Base-by-base conservation (phyloP, 2,113 vertebrate genomes). In the Tachysurus fulvidraco region DNA sequence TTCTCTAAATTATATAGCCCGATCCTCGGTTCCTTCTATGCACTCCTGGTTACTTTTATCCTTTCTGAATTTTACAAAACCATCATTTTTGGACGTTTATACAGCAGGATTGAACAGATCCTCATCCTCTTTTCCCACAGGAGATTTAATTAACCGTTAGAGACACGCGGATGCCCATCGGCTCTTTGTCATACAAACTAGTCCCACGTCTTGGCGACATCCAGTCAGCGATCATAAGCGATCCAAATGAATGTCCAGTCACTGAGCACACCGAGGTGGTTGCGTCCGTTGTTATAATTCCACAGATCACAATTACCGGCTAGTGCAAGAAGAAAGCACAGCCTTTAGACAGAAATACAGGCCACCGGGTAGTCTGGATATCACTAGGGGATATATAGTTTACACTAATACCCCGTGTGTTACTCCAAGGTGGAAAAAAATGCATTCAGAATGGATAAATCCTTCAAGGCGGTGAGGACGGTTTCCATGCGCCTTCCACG, bases 1-100 rank as follows among this genome's bases (percentile, higher is more conserved):
- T 89, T 91, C 85, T 60, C 77, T 23, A 84, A 88, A 91, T 86
- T 71, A 88, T 83, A 90, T 2, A 55, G 41, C 73, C 36, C 30
- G 83, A 83, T 71, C 79, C 46, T 67, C 57, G 19, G 73, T 30
- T 62, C 17, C 69, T 82, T 64, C 25, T 17, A 65, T 85, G 85
- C 88, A 82, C 65, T 69, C 62, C 36, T 80, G 2, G 59, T 76
- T 78, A 86, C 73, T 85, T 88, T 83, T 73, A 67, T 76, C 64
- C 71, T 79, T 82, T 78, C 41, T 46, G 69, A 78, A 73, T 81
- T 81, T 86, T 86, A 82, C 81, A 80, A 16, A 55, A 57, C 4
- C 23, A 52, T 52, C 55, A 55, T 36, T n/a, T 2, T 14, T 2
- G 19, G 7, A 11, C 2, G 14, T 6, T 74, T 74, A 14, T 46